A percentile compares a stretch with the other conserved stretches of the same genome.
phyloP scores from a whole-genome alignment of 2,888 invertebrate species.

The Suillia variegata region DNA sequence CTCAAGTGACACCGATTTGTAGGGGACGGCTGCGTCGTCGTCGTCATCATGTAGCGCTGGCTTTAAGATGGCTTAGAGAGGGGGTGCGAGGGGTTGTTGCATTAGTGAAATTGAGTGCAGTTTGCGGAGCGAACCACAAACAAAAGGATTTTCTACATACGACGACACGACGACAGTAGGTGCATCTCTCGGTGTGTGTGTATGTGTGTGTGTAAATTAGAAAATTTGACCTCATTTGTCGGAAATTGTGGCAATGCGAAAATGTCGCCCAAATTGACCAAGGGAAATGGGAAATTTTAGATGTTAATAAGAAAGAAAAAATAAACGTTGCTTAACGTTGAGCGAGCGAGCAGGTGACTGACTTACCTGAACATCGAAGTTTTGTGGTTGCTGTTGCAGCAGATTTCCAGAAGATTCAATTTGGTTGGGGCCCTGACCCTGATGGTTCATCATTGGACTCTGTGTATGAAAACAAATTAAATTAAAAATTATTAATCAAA shows the following conservation, averaged over 20 bases:
- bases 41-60: too few species aligned
- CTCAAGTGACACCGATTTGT: too few species aligned
- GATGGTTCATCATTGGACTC: slow-evolving; percentile 62
- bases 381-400: slow-evolving; percentile 71
- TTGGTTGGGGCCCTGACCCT: slow-evolving; percentile 59
- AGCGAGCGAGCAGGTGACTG: too few species aligned
- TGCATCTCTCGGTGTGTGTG: too few species aligned
- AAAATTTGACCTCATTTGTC: not conserved
- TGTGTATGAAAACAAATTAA: slow-evolving; percentile 28
- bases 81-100: not conserved
- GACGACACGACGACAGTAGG: too few species aligned
- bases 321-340: too few species aligned
- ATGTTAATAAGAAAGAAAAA: too few species aligned
- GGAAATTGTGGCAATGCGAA: not conserved
- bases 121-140: not conserved
- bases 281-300: too few species aligned
- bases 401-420: slow-evolving; percentile 64
- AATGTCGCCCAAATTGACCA: too few species aligned
- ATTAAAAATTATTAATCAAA: not conserved
- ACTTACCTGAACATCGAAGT: slow-evolving; percentile 80
- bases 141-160: not conserved
- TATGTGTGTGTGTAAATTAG: not conserved
- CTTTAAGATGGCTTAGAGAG: slow-evolving; percentile 16
- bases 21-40: too few species aligned
- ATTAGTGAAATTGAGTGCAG: slow-evolving; percentile 1